A percentile compares a stretch with the other conserved stretches of the same genome.
Evolutionary conservation across 1,140 invertebrate genomes (phyloP).

Genomic region (Piezodorus guildinii): DNA sequence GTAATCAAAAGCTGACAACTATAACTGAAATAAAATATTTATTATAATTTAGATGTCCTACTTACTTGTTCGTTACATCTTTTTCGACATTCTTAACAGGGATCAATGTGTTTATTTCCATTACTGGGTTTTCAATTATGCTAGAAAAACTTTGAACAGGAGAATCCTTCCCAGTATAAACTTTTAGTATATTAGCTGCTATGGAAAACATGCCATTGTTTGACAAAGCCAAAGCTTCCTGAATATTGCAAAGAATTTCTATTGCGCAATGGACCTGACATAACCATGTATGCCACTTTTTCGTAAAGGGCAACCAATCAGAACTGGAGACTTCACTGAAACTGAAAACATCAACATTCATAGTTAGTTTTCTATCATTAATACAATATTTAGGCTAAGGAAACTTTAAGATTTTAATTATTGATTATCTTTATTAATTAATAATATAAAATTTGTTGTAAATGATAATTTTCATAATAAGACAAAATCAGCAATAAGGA

Average conservation of each 20-base stretch:
- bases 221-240: background rate
- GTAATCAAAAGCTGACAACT: too few species aligned
- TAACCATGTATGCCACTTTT: slow-evolving; percentile 5
- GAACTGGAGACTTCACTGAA: slow-evolving; percentile 3
- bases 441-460: too few species aligned
- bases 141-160: background rate
- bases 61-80: background rate
- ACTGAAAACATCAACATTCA: background rate
- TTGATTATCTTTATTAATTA: too few species aligned
- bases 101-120: background rate
- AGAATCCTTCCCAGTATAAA: background rate
- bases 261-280: slow-evolving; percentile 5
- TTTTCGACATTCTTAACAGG: slow-evolving; percentile 9
- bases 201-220: background rate
- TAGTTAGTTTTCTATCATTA: too few species aligned
- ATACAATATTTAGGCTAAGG: too few species aligned
- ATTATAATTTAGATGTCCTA: background rate
- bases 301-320: background rate
- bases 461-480: too few species aligned
- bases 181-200: background rate
- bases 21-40: too few species aligned
- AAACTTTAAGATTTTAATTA: too few species aligned
- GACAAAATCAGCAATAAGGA: too few species aligned
- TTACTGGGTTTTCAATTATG: background rate
- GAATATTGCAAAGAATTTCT: background rate